Evolutionary conservation across 2,113 vertebrate species (phyloP), one percentile per base, ranked within the genome.

Genomic region (Oreochromis spilurus): DNA sequence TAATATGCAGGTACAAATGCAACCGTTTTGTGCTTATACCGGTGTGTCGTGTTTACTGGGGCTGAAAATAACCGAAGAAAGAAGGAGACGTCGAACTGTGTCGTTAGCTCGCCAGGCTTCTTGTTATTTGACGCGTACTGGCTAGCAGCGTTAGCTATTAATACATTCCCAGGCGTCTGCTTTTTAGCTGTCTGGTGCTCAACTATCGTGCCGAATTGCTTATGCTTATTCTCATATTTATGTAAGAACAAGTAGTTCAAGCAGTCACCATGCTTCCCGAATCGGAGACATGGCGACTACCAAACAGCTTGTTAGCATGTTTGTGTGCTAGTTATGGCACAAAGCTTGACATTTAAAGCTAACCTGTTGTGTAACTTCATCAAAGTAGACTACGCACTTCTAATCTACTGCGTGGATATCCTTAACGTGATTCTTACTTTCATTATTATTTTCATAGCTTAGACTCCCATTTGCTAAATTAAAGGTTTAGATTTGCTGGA

Each of bases 291-390:
- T n/a, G 50, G 45, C 40, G 14, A 6, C 16, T 77, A 12, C 17
- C 2, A 16, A 3, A 5, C 19, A 14, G 16, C 24, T 7, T 55
- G 50, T 82, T 82, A 72, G 85, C 83, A 24, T 29, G 45, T 36
- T 38, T 65, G n/a, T 26, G 11, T 13, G 87, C 40, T 79, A 29
- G 53, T 38, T 57, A 17, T 9, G 26, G 45, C 9, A 50, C 7
- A 62, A 4, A 31, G 43, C 10, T 31, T 36, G 50, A 70, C 45
- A 72, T 86, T 53, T 79, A 29, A 26, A 38, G 14, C 54, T 48
- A 62, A 84, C 79, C 58, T 79, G 83, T 91, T 87, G 87, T 89
- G 50, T 79, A 80, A 81, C 54, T 55, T 52, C 45, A 31, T 72
- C 45, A 67, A 52, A 43, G 9, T 60, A 31, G 79, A 81, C 53